Conservation (phyloP, 1,140 invertebrate genomes). For the Scaptodrosophila lebanonensis region DNA sequence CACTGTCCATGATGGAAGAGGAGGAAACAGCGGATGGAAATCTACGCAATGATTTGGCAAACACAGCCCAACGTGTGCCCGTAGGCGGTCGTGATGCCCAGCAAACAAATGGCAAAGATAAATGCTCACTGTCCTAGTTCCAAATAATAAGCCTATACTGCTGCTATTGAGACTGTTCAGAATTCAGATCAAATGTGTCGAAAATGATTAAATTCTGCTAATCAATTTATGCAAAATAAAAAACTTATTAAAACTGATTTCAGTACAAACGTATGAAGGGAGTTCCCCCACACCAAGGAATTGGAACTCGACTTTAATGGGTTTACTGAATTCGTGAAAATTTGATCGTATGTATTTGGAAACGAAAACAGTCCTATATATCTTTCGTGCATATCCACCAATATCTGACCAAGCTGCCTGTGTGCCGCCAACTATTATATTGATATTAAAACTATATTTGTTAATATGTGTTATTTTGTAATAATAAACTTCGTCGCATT, state of each 20-base stretch:
- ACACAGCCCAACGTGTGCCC: constrained; percentile 41
- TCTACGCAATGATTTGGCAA: constrained; percentile 46
- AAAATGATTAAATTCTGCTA: no score
- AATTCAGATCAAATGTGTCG: no score
- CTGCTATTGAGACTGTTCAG: no score
- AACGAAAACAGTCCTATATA: no score
- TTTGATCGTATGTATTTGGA: no score
- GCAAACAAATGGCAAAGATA: constrained; percentile 77
- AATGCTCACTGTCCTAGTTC: constrained; percentile 78
- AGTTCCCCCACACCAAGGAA: no score
- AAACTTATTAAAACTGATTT: no score
- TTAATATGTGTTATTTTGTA: constrained; percentile 42
- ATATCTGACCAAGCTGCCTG: constrained; percentile 51
- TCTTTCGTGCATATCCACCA: constrained; percentile 39
- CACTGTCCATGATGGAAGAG: constrained; percentile 84
- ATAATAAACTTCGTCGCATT: constrained; percentile 70
- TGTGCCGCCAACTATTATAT: constrained; percentile 36
- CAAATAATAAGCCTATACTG: no score
- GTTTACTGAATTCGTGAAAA: no score
- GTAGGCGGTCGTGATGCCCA: constrained; percentile 59
- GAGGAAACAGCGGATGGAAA: constrained; percentile 71
- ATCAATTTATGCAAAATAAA: no score
- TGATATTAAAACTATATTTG: constrained; percentile 31
- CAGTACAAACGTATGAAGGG: no score
- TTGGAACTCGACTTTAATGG: no score